These are phyloP conservation scores for Norana najaformis DNA, from an alignment of 2,888 invertebrate genomes.

Conservation along the genomic window DNA sequence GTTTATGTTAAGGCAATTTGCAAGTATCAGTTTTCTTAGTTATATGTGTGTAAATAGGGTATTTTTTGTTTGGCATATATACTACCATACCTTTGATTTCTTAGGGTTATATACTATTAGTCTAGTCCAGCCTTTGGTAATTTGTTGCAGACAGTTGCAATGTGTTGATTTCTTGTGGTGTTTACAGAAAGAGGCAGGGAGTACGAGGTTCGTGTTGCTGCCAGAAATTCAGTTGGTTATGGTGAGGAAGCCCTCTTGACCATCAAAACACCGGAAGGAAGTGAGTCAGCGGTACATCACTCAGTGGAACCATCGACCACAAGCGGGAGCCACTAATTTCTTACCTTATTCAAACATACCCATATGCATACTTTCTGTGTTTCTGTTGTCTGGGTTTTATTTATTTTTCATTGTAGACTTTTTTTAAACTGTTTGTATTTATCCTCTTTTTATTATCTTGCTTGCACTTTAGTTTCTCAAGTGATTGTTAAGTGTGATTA, in stretches of 20 bases:
- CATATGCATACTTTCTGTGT: neutral
- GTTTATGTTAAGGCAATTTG: too few species aligned
- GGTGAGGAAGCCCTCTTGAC: constrained; percentile 91
- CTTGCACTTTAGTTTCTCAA: neutral
- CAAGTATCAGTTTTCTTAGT: too few species aligned
- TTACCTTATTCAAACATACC: neutral
- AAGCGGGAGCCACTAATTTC: neutral
- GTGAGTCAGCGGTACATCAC: constrained; percentile 57
- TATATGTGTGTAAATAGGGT: too few species aligned
- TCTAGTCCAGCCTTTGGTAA: too few species aligned
- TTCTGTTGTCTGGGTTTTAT: neutral
- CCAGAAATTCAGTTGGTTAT: constrained; percentile 88
- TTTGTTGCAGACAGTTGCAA: neutral
- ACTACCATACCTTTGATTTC: too few species aligned
- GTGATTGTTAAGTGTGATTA: neutral
- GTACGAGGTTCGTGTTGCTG: constrained; percentile 93
- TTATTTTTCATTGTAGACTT: neutral
- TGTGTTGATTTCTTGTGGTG: neutral
- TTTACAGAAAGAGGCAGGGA: constrained; percentile 63
- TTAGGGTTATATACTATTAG: too few species aligned
- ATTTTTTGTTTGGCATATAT: too few species aligned
- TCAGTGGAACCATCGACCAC: neutral
- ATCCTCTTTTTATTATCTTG: neutral
- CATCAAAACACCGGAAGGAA: constrained; percentile 90
- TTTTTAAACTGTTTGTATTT: neutral